Conservation (phyloP, 1,140 invertebrate genomes). For the Lepidurus packardi region DNA sequence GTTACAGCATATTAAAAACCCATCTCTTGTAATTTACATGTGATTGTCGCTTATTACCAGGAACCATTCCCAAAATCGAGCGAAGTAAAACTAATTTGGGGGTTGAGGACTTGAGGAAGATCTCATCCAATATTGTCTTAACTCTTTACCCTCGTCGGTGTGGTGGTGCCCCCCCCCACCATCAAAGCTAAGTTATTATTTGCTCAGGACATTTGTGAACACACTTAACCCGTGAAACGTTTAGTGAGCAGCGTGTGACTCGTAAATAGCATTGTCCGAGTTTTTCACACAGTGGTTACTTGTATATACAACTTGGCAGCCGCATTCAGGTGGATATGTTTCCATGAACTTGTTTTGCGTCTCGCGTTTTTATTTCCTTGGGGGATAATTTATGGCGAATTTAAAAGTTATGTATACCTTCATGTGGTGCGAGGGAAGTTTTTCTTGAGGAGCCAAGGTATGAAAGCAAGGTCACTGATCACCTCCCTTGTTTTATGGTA, state of each 20-base stretch:
- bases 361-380: background rate
- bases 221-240: slow-evolving; percentile 21
- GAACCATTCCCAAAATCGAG: too few relatives aligned
- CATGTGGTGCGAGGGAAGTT: background rate
- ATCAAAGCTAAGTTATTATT: background rate
- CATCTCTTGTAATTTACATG: too few relatives aligned
- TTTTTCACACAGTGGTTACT: slow-evolving; percentile 2
- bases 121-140: too few relatives aligned
- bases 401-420: background rate
- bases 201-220: background rate
- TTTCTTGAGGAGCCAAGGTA: background rate
- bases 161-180: background rate
- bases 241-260: slow-evolving; percentile 4
- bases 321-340: background rate
- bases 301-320: slow-evolving; percentile 3
- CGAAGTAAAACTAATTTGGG: too few relatives aligned
- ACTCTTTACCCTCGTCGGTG: too few relatives aligned
- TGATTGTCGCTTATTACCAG: too few relatives aligned
- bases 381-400: slow-evolving; percentile 15
- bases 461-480: background rate
- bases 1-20: too few relatives aligned
- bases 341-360: background rate
- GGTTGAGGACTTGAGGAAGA: too few relatives aligned
- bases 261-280: background rate
- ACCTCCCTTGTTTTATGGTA: background rate